Base-by-base conservation (phyloP, 2,888 invertebrate species). In the Netelia virgata region DNA sequence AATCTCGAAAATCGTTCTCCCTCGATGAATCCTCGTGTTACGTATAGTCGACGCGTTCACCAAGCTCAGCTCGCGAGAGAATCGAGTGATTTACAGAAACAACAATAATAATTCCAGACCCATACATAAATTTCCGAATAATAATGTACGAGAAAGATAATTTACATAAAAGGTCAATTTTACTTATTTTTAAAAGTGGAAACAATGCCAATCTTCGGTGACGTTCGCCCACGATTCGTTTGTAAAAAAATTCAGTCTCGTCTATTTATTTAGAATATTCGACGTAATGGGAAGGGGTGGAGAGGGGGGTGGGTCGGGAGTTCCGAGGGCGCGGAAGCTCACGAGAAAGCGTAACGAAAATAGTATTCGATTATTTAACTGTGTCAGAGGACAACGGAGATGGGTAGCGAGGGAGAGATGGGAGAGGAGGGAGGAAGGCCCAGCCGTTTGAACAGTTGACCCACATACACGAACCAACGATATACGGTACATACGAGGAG, bases 321-420 rank as follows among this genome's bases (percentile, higher is more conserved):
- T 50, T 68, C 28, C 20, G 47, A 47, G 9, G 16, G 68, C 10
- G 43, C n/a, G 9, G 61, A 68, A 36, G 18, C 20, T 43, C 10
- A n/a, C 23, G 16, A 2, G 28, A 68, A 74, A 50, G 68, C 59
- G 66, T 70, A 55, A 83, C 79, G 64, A 75, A 75, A 79, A 79
- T 83, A 83, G 70, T 79, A 64, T 85, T 83, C 59, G 77, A 81
- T 74, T 74, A 78, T 73, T 83, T 78, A 78, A 77, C 69, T 63
- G 68, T 61, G 74, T 53, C 68, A 69, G 41, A 75, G 20, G 23
- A 10, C 50, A 64, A 81, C 50, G 20, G 57, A 11, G 55, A 50
- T 36, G 9, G 43, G 47, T 53, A 57, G 68, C 50, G 73, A 20
- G 66, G 64, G 66, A 66, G 47, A 41, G 61, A 20, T 43, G 43